A percentile compares a stretch with the other conserved stretches of the same genome.
phyloP scores from a whole-genome alignment of 1,140 invertebrate species.

The Drosophila insularis region DNA sequence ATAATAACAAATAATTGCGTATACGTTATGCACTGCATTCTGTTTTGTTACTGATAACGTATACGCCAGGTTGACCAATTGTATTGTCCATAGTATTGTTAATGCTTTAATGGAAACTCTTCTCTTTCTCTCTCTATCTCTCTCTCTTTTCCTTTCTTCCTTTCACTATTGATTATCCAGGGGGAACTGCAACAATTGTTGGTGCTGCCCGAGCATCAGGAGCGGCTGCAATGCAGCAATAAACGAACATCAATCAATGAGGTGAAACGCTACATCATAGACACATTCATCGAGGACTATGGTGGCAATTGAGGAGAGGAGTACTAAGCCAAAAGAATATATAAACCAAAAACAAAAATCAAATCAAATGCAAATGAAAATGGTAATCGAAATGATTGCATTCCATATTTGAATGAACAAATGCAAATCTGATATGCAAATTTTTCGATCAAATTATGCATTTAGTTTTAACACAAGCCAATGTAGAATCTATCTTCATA shows the following conservation, averaged over 20 bases:
- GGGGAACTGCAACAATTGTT: slow-evolving; percentile 77
- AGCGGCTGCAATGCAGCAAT: slow-evolving; percentile 74
- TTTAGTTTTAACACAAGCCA: slow-evolving; percentile 18
- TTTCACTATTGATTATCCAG: slow-evolving; percentile 28
- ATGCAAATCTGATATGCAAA: slow-evolving; percentile 23
- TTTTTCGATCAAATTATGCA: slow-evolving; percentile 15
- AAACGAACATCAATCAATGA: slow-evolving; percentile 80
- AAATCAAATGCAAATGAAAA: slow-evolving; percentile 45
- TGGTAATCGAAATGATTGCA: slow-evolving; percentile 23
- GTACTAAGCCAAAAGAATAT: slow-evolving; percentile 7
- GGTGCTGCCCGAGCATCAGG: slow-evolving; percentile 76
- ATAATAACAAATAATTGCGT: background rate
- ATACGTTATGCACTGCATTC: slow-evolving; percentile 13
- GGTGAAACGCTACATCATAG: slow-evolving; percentile 81
- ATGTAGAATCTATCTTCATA: slow-evolving; percentile 12
- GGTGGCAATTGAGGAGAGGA: slow-evolving; percentile 56
- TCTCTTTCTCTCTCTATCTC: slow-evolving; percentile 13
- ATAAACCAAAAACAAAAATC: slow-evolving; percentile 18
- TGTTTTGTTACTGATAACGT: slow-evolving; percentile 46
- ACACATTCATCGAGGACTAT: slow-evolving; percentile 81
- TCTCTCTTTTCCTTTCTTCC: background rate
- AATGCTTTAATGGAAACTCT: slow-evolving; percentile 43
- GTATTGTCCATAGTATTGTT: slow-evolving; percentile 36
- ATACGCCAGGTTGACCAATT: slow-evolving; percentile 41
- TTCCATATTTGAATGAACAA: slow-evolving; percentile 21